phyloP scores from a whole-genome alignment of 1,140 invertebrate species.

The Zaprionus nigranus region DNA sequence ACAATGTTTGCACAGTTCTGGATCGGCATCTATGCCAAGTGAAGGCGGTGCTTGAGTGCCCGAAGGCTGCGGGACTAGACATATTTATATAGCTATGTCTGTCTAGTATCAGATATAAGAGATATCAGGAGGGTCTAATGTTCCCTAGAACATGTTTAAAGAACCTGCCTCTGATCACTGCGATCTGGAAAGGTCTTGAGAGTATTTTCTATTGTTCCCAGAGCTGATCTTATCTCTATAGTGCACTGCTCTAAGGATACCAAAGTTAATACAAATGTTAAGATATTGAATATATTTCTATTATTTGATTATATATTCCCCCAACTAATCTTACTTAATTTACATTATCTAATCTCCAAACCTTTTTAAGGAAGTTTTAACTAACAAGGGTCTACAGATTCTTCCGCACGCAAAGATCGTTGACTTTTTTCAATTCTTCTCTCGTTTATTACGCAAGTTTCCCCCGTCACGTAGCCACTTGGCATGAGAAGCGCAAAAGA shows the following conservation, averaged over 20 bases:
- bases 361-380: too few relatives aligned
- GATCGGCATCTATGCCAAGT: conserved; percentile 42
- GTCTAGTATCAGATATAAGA: background rate
- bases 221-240: too few relatives aligned
- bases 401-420: background rate
- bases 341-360: too few relatives aligned
- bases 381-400: background rate
- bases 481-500: conserved; percentile 20
- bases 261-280: too few relatives aligned
- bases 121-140: background rate
- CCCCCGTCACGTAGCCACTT: conserved; percentile 24
- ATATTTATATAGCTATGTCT: background rate
- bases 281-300: too few relatives aligned
- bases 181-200: too few relatives aligned
- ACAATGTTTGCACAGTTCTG: conserved; percentile 40
- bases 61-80: conserved; percentile 20
- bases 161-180: too few relatives aligned
- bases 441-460: background rate
- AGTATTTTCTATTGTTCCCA: too few relatives aligned
- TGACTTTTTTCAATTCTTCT: background rate
- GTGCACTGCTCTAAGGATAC: too few relatives aligned
- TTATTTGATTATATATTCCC: too few relatives aligned
- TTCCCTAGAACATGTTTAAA: too few relatives aligned
- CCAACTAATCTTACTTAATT: too few relatives aligned
- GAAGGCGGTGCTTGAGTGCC: conserved; percentile 21